Base-by-base conservation (phyloP, 2,888 invertebrate genomes). In the Gryllus longicercus region DNA sequence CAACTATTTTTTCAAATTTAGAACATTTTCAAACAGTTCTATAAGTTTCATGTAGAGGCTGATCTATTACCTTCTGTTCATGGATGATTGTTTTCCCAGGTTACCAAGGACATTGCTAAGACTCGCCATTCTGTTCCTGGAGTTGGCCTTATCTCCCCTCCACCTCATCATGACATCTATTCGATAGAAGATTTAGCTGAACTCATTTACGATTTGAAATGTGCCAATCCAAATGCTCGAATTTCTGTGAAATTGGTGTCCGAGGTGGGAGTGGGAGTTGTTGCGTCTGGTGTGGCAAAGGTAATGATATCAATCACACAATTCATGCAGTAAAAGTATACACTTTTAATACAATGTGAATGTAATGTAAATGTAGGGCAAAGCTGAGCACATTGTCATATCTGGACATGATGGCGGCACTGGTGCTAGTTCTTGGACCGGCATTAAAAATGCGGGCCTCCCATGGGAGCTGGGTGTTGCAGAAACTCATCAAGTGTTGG, bases 351-450 rank as follows among this genome's bases (percentile, higher is more conserved):
- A 38, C 23, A 23, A 81, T 51, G 51, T 79, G 23, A 79, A 78
- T 76, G 74, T 77, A 75, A 79, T 81, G 63, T 79, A 63, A 78
- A 80, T 81, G 0, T 85, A 95, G 94, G 97, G 97, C 78, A 99
- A 99, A 89, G 98, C 98, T 0, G 99, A 99, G 86, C 99, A 99
- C 87, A 96, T 99, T 84, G 97, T 97, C 50, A 98, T 99, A 83
- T 98, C 98, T 1, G 99, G 99, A 0, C 99, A 99, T 88, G 99
- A 99, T 89, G 99, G 99, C 82, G 99, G 99, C 79, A 99, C 99
- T 21, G 99, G 99, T 51, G 99, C 99, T 77, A 96, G 96, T 86
- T 97, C 97, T 81, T 99, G 99, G 99, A 99, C 99, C 0, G 99
- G 99, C 84, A 99, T 99, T 86, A 99, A 99, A 89, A 92, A 94